Evolutionary conservation across 2,888 invertebrate species (phyloP).

Genomic region (Germaria angustata): DNA sequence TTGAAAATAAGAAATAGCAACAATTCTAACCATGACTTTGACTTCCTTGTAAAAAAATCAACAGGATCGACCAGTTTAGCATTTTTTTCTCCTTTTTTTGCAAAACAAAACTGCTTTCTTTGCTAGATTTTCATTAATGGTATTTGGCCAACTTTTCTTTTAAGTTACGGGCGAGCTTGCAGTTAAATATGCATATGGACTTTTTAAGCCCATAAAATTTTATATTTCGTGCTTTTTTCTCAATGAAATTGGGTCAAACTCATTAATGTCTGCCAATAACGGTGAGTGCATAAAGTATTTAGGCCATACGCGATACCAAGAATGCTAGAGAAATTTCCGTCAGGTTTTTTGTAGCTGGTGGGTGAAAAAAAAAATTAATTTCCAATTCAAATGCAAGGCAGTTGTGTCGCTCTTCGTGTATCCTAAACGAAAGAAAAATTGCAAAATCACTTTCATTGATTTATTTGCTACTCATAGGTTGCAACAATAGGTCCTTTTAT

Average conservation of each 20-base stretch:
- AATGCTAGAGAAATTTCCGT: conserved; percentile 11
- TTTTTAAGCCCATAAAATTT: conserved; percentile 19
- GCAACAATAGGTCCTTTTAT: no score
- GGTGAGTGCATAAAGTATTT: conserved; percentile 5
- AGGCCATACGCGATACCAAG: conserved; percentile 13
- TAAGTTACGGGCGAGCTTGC: conserved; percentile 39
- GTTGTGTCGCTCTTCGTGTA: no score
- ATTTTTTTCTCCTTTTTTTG: neutral
- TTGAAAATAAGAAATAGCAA: conserved; percentile 1
- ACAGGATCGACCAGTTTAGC: conserved; percentile 57
- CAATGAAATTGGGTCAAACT: conserved; percentile 47
- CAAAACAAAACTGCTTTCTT: conserved; percentile 3
- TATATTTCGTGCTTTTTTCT: conserved; percentile 14
- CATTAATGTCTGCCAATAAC: neutral
- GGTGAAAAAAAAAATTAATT: neutral
- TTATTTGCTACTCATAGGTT: neutral
- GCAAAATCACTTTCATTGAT: neutral
- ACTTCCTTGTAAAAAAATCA: conserved; percentile 39
- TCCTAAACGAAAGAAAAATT: neutral
- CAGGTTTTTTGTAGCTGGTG: neutral
- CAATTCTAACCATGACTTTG: conserved; percentile 53
- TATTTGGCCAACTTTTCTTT: conserved; percentile 63
- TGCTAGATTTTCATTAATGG: conserved; percentile 37
- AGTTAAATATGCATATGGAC: conserved; percentile 14
- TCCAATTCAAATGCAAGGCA: neutral